Evolutionary conservation across 2,888 invertebrate genomes (phyloP), one percentile per base, ranked within the genome.

Genomic region (Drosophila meridionalis): DNA sequence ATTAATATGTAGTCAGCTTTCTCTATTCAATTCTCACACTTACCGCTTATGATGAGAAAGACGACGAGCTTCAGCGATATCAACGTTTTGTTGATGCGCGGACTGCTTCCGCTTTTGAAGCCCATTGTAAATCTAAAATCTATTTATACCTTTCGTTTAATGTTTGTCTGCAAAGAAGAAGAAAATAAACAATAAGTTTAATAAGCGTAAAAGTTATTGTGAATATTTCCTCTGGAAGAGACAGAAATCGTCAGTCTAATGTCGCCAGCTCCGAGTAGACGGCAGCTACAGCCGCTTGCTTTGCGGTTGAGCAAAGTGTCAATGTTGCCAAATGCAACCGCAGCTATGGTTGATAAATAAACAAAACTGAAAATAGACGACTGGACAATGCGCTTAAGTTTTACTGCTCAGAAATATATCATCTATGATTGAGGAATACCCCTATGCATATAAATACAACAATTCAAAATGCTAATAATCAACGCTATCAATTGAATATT

Each of bases 11-110:
- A 9, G 9, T 0, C 11, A 11, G 11, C 11, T 32, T 50, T 50
- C 30, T 50, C 48, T 4, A 4, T n/a, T 5, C 50, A 5, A 6
- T 50, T n/a, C 50, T 20, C 34, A 34, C 3, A 87, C 91, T 90
- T 72, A 96, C 97, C 97, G 90, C 96, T 96, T 80, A 97, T 96
- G 91, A 97, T 96, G 88, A 96, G 94, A 93, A 97, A 97, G 60
- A 97, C 94, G 55, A 97, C 96, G 92, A 96, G 95, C 94, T 97
- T 97, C 73, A 97, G 94, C 72, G 97, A 95, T 79, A 97, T 94
- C 80, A 97, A 94, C 93, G 96, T 96, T 87, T 94, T 94, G 92
- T 96, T 96, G 89, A 96, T 93, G 71, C 93, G 91, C 82, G 94
- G 94, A 87, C 93, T 94, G 71, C 74, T 81, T 53, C 83, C 82